Evolutionary conservation across 2,888 invertebrate genomes (phyloP), one percentile per base, ranked within the genome.

Genomic region (Pristionchus japonicus): DNA sequence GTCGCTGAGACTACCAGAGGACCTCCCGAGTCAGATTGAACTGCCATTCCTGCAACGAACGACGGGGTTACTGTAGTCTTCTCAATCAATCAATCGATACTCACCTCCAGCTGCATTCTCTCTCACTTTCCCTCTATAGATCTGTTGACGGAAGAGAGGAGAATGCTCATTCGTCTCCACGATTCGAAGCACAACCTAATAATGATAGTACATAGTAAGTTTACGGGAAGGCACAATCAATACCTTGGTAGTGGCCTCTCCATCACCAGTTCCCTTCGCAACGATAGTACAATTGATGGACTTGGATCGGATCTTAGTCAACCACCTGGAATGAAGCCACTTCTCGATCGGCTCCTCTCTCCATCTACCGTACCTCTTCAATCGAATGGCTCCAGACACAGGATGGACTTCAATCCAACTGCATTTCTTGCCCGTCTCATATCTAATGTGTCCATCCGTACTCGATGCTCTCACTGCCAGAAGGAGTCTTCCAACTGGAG

Each of bases 1-100:
- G 95, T 95, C 0, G 97, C 97, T 92, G 96, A 96, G 89, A 98
- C 96, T 87, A 98, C 97, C 88, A 98, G 96, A 67, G 98, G 98
- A 15, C 67, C 43, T 43, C 49, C 47, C 13, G 91, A 80, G n/a
- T 88, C 88, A 1, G 34, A 31, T 67, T 61, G 77, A 20, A 86
- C 86, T 67, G 86, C 57, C 7, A 67, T 70, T 67, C 86, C 86
- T 86, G 49, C 67, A 86, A 67, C 52, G 61, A 84, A 57, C 15
- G 27, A n/a, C 13, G 80, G 37, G 84, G 37, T 11, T 52, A 57
- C 61, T 3, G 52, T 57, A 84, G 7, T 57, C 61, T 6, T 34
- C 27, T 77, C 23, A 13, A 57, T 77, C 1, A 37, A 23, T 67
- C 20, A 27, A 67, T 88, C n/a, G 57, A 82, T 77, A 17, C 88